Evolutionary conservation across 2,888 invertebrate genomes (phyloP).

Genomic region (Zaprionus bogoriensis): DNA sequence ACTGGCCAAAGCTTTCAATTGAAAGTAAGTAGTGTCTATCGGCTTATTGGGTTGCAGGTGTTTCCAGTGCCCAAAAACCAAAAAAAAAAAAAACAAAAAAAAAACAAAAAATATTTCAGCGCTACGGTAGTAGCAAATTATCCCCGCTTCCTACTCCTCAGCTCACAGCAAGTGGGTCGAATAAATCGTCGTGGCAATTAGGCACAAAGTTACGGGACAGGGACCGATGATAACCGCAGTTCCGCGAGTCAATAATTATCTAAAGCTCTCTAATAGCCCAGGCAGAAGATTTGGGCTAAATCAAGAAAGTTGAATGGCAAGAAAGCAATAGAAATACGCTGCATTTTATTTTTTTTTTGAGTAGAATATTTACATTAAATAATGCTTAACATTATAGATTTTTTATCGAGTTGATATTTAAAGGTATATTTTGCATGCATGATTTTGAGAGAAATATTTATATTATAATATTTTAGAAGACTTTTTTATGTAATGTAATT

Average conservation of each 20-base stretch:
- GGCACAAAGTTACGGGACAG: background rate
- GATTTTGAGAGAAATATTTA: too few relatives aligned
- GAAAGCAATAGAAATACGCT: background rate
- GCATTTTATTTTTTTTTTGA: too few relatives aligned
- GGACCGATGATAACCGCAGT: background rate
- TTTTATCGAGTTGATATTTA: too few relatives aligned
- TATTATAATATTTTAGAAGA: too few relatives aligned
- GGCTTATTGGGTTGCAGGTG: constrained; percentile 68
- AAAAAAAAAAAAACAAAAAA: constrained; percentile 1
- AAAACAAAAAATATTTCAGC: too few relatives aligned
- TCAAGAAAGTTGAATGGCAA: background rate
- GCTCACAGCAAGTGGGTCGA: constrained; percentile 62
- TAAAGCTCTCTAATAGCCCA: background rate
- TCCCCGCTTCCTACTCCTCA: too few relatives aligned
- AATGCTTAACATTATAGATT: too few relatives aligned
- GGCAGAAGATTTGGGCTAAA: background rate
- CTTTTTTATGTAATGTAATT: too few relatives aligned
- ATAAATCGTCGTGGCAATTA: constrained; percentile 58
- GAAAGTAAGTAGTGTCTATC: constrained; percentile 61
- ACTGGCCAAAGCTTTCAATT: constrained; percentile 61
- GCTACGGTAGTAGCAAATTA: constrained; percentile 28
- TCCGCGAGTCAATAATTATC: background rate
- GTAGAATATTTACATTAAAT: too few relatives aligned
- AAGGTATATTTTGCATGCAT: too few relatives aligned
- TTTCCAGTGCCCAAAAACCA: constrained; percentile 48